Evolutionary conservation across 2,888 invertebrate species (phyloP).

Genomic region (Drosophila percnosoma): DNA sequence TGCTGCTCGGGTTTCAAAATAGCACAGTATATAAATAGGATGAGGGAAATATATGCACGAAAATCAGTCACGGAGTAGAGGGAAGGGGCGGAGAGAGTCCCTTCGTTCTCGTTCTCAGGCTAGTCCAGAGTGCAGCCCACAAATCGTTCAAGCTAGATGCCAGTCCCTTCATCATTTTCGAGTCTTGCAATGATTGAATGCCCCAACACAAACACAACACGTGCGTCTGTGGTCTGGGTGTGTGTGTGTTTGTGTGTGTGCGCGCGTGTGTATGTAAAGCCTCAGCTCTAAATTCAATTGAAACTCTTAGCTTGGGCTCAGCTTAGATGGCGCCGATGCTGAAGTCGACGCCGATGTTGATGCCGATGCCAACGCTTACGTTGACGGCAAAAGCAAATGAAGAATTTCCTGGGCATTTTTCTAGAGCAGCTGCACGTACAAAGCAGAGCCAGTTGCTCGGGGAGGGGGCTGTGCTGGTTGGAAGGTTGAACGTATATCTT

Average conservation of each 20-base stretch:
- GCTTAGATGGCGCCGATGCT: slow-evolving; percentile 34
- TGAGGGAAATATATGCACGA: slow-evolving; percentile 27
- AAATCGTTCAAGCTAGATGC: slow-evolving; percentile 15
- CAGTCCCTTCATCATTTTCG: slow-evolving; percentile 49
- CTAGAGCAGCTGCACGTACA: slow-evolving; percentile 66
- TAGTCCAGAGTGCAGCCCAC: slow-evolving; percentile 2
- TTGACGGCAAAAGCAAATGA: slow-evolving; percentile 63
- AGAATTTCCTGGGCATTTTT: slow-evolving; percentile 78
- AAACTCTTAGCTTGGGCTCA: slow-evolving; percentile 65
- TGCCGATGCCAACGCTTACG: slow-evolving; percentile 13
- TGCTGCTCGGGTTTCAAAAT: slow-evolving; percentile 21
- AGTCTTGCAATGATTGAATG: slow-evolving; percentile 76
- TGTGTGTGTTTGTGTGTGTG: neutral
- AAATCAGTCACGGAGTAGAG: slow-evolving; percentile 56
- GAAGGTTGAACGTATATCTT: slow-evolving; percentile 16
- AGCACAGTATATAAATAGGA: slow-evolving; percentile 26
- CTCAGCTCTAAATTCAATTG: slow-evolving; percentile 77
- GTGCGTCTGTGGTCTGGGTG: neutral
- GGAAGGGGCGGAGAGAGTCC: neutral
- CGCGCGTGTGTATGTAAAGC: slow-evolving; percentile 27
- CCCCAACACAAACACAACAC: slow-evolving; percentile 49
- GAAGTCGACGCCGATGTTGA: slow-evolving; percentile 14
- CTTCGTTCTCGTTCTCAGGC: neutral
- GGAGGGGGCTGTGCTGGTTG: neutral
- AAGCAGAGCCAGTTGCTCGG: slow-evolving; percentile 9